These are phyloP conservation scores for Phoeniculus purpureus DNA, from an alignment of 2,797 vertebrate species.

Conservation along the genomic window DNA sequence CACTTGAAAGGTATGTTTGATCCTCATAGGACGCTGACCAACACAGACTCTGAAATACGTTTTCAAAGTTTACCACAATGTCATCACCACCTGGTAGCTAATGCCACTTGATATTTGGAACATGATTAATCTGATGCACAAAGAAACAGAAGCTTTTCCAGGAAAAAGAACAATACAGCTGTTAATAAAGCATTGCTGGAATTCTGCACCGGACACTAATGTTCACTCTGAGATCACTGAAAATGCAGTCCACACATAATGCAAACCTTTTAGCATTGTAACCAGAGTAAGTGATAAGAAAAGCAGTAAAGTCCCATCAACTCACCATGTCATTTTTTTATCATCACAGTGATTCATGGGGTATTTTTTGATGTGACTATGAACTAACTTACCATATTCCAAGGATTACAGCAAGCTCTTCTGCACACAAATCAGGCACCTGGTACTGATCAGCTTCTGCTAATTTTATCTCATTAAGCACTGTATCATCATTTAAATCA, in stretches of 20 bases:
- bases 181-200: not conserved
- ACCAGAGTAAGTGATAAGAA: not conserved
- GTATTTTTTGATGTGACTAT: not conserved
- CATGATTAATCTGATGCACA: not conserved
- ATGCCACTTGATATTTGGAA: not conserved
- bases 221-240: not conserved
- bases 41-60: not conserved
- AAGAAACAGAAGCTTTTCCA: not conserved
- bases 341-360: not conserved
- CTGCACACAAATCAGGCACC: constrained; percentile 87
- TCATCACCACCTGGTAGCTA: not conserved
- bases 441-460: constrained; percentile 84
- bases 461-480: constrained; percentile 88
- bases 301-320: not conserved
- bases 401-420: constrained; percentile 93
- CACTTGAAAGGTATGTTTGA: not conserved
- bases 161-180: not conserved
- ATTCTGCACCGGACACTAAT: not conserved
- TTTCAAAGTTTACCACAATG: not conserved
- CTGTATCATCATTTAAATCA: constrained; percentile 89
- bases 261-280: not conserved
- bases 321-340: not conserved
- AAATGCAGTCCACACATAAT: not conserved
- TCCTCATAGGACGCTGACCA: not conserved
- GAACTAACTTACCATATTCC: constrained; percentile 87